Evolutionary conservation across 2,797 vertebrate genomes (phyloP).

Genomic region (Amniataba percoides): DNA sequence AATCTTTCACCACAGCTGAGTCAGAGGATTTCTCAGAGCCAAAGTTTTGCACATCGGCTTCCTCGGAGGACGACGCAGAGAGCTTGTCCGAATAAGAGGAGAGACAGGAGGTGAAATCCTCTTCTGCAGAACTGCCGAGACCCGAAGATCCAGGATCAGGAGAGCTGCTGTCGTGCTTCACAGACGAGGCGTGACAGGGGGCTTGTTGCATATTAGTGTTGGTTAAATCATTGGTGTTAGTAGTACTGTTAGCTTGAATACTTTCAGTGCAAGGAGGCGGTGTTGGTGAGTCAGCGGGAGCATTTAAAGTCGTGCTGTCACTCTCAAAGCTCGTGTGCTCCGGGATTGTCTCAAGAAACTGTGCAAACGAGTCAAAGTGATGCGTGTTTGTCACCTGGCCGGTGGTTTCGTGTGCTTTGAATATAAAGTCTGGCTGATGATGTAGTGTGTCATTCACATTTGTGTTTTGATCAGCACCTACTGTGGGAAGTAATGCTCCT

Average conservation of each 20-base stretch:
- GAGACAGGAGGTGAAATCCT: slow-evolving; percentile 71
- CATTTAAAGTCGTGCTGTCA: background rate
- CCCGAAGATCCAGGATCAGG: slow-evolving; percentile 72
- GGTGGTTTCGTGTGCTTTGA: background rate
- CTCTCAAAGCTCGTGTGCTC: slow-evolving; percentile 61
- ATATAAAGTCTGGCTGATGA: slow-evolving; percentile 24
- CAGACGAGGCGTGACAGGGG: background rate
- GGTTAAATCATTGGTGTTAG: slow-evolving; percentile 35
- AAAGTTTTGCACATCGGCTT: slow-evolving; percentile 48
- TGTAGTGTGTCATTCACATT: slow-evolving; percentile 28
- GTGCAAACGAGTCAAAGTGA: slow-evolving; percentile 49
- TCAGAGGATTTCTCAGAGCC: slow-evolving; percentile 38
- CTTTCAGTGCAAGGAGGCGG: slow-evolving; percentile 20
- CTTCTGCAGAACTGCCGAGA: slow-evolving; percentile 72
- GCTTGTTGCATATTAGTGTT: slow-evolving; percentile 32
- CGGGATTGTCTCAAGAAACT: slow-evolving; percentile 72
- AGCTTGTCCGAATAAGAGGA: slow-evolving; percentile 74
- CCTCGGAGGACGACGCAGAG: slow-evolving; percentile 64
- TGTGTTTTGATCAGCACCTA: slow-evolving; percentile 32
- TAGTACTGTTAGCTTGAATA: slow-evolving; percentile 25
- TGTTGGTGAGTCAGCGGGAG: slow-evolving; percentile 23
- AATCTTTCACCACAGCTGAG: background rate
- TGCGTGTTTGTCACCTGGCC: slow-evolving; percentile 4
- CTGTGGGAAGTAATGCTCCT: slow-evolving; percentile 1
- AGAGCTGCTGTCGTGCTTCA: slow-evolving; percentile 54